Conservation (phyloP, 2,888 invertebrate genomes). For the Sesia bembeciformis region DNA sequence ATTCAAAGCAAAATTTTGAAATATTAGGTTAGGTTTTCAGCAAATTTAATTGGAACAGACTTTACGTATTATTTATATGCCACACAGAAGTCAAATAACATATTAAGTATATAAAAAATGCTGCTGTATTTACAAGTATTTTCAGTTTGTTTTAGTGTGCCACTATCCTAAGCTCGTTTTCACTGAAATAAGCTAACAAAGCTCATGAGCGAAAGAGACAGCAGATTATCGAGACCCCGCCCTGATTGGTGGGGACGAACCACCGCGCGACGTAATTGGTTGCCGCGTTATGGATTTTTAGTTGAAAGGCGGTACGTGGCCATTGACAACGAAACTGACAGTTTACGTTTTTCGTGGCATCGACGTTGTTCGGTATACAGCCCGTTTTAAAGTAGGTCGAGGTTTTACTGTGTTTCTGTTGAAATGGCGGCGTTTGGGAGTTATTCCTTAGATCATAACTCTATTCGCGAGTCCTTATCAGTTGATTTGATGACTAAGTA, state of each 20-base stretch:
- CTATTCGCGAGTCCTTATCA: slow-evolving; percentile 29
- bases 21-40: no score
- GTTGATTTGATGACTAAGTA: slow-evolving; percentile 35
- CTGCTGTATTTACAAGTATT: no score
- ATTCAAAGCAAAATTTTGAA: no score
- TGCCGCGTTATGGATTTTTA: slow-evolving; percentile 65
- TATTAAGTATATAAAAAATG: no score
- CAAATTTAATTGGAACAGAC: no score
- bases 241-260: slow-evolving; percentile 53
- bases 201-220: slow-evolving; percentile 56
- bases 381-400: slow-evolving; percentile 16
- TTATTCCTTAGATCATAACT: slow-evolving; percentile 29
- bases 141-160: slow-evolving; percentile 15
- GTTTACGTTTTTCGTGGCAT: slow-evolving; percentile 23
- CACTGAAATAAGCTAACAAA: slow-evolving; percentile 37
- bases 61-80: no score
- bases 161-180: slow-evolving; percentile 27
- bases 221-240: slow-evolving; percentile 46
- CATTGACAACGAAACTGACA: slow-evolving; percentile 43
- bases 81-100: no score
- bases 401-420: slow-evolving; percentile 13
- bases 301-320: slow-evolving; percentile 30
- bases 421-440: slow-evolving; percentile 34
- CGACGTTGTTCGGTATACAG: slow-evolving; percentile 3
- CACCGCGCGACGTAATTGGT: slow-evolving; percentile 52